Evolutionary conservation across 2,797 vertebrate species (phyloP).

Genomic region (Myotis findleyi): DNA sequence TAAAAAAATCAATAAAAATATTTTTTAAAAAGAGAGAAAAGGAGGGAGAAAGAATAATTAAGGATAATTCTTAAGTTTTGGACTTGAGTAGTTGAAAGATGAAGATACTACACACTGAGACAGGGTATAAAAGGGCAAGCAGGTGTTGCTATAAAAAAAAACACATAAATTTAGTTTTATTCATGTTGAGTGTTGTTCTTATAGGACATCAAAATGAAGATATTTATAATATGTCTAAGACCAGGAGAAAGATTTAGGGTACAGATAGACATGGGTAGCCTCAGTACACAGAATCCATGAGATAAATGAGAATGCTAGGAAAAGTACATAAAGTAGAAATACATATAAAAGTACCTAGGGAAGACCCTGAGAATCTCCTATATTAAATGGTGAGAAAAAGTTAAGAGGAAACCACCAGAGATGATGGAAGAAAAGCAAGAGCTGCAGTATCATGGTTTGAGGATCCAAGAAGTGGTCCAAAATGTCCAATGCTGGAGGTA

Average conservation of each 20-base stretch:
- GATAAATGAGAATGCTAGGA: not conserved
- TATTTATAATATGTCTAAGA: not conserved
- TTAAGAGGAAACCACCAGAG: not conserved
- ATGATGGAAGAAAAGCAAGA: not conserved
- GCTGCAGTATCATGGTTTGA: not conserved
- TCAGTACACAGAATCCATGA: constrained; percentile 3
- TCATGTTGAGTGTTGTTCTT: not conserved
- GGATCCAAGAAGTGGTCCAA: not conserved
- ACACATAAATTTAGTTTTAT: not conserved
- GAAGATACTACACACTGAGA: not conserved
- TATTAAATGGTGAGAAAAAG: not conserved
- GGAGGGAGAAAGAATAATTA: not conserved
- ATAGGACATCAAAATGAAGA: not conserved
- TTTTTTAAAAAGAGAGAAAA: not conserved
- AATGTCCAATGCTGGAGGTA: not conserved
- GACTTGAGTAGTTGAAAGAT: not conserved
- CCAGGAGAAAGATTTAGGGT: not conserved
- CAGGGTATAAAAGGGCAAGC: not conserved
- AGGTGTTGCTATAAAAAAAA: not conserved
- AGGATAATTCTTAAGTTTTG: not conserved
- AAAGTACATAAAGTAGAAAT: not conserved
- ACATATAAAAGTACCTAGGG: not conserved
- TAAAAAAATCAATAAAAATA: too few species aligned
- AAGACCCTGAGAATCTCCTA: not conserved
- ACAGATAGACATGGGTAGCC: not conserved